phyloP scores from a whole-genome alignment of 1,140 invertebrate species.

The Acarapis woodi region DNA sequence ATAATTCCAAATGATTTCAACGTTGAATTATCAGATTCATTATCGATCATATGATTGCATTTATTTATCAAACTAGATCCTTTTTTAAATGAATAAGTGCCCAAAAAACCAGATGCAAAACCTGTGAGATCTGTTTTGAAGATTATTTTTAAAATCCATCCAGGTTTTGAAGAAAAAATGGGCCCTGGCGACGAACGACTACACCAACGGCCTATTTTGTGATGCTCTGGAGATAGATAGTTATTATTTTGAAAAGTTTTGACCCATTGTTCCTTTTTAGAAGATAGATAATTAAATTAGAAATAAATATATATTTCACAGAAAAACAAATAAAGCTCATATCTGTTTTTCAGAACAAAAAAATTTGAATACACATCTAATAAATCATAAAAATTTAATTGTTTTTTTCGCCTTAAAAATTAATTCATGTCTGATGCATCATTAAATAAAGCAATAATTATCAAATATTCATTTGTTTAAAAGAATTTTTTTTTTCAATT shows the following conservation, averaged over 20 bases:
- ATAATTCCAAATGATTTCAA: conserved; percentile 43
- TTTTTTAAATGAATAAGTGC: conserved; percentile 33
- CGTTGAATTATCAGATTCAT: not conserved
- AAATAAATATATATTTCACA: not conserved
- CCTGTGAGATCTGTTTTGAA: conserved; percentile 48
- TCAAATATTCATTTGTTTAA: no score
- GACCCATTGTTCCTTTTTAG: conserved; percentile 59
- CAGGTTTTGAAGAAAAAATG: conserved; percentile 54
- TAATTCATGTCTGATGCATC: no score
- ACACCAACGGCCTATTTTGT: conserved; percentile 36
- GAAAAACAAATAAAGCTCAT: no score
- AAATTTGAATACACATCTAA: no score
- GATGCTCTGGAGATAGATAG: conserved; percentile 43
- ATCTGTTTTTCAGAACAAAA: no score
- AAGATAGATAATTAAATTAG: no score
- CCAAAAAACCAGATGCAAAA: conserved; percentile 67
- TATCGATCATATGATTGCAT: not conserved
- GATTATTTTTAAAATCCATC: conserved; percentile 45
- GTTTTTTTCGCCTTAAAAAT: no score
- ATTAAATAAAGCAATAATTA: no score
- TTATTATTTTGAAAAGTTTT: conserved; percentile 60
- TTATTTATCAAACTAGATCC: conserved; percentile 18
- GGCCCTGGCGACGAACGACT: conserved; percentile 53
- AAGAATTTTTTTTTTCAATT: no score
- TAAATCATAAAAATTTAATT: no score